A percentile compares a stretch with the other conserved stretches of the same genome.
Evolutionary conservation across 2,888 invertebrate genomes (phyloP).

Genomic region (Chelonus formosanus): DNA sequence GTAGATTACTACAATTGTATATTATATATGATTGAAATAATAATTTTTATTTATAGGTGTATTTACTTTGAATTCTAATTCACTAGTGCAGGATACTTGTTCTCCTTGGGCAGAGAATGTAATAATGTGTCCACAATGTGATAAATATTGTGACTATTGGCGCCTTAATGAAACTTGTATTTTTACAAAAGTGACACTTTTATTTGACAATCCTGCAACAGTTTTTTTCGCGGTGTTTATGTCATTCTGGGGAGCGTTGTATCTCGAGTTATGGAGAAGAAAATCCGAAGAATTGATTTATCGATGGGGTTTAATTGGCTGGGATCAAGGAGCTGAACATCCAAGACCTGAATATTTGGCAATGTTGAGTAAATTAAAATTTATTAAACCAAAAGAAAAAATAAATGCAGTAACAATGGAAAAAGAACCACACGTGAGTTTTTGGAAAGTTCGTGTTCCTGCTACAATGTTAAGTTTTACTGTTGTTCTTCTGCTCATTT

Average conservation of each 20-base stretch:
- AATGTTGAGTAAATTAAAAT: slow-evolving; percentile 35
- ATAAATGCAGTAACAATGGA: slow-evolving; percentile 67
- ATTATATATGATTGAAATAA: too few species aligned
- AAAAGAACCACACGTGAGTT: slow-evolving; percentile 78
- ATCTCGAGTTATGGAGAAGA: slow-evolving; percentile 85
- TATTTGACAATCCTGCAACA: slow-evolving; percentile 84
- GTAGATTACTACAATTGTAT: too few species aligned
- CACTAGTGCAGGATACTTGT: slow-evolving; percentile 48
- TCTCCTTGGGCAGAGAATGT: slow-evolving; percentile 53
- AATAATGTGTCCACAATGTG: slow-evolving; percentile 86
- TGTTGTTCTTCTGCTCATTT: slow-evolving; percentile 72
- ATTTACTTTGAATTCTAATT: slow-evolving; percentile 46
- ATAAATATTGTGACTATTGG: slow-evolving; percentile 80
- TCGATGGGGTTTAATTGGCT: slow-evolving; percentile 82
- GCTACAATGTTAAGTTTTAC: slow-evolving; percentile 77
- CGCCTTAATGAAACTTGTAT: slow-evolving; percentile 75
- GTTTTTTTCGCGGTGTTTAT: slow-evolving; percentile 82
- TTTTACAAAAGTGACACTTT: slow-evolving; percentile 77
- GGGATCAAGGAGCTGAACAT: slow-evolving; percentile 78
- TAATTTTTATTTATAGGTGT: slow-evolving; percentile 46
- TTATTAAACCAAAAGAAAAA: slow-evolving; percentile 37
- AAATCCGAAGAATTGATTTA: slow-evolving; percentile 82
- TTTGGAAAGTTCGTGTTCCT: slow-evolving; percentile 79
- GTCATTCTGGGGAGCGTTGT: slow-evolving; percentile 83
- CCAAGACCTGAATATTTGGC: slow-evolving; percentile 78